A percentile compares a stretch with the other conserved stretches of the same genome.
Conservation (phyloP, 2,888 invertebrate species). For the Macrosoma leucophasiata region DNA sequence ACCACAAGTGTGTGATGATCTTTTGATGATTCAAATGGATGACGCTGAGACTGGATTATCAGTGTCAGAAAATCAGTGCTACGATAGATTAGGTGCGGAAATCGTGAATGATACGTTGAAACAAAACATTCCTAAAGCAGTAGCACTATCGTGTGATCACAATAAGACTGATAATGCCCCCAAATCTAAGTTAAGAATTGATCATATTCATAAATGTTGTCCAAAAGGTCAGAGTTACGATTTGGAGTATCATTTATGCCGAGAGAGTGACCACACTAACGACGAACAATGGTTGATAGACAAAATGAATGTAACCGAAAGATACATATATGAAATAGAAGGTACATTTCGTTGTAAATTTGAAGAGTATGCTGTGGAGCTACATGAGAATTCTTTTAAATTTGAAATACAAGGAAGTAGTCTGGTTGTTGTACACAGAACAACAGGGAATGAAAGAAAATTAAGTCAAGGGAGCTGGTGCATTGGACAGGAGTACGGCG, state of each 20-base stretch:
- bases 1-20: conserved; percentile 39
- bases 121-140: conserved; percentile 46
- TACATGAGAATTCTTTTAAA: conserved; percentile 40
- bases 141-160: conserved; percentile 44
- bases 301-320: conserved; percentile 32
- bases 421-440: conserved; percentile 35
- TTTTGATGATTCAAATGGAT: conserved; percentile 34
- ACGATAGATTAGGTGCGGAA: conserved; percentile 50
- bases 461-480: conserved; percentile 58
- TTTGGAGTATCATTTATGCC: conserved; percentile 44
- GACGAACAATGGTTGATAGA: conserved; percentile 39
- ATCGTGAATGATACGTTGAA: conserved; percentile 40
- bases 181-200: conserved; percentile 33
- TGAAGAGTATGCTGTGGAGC: conserved; percentile 49
- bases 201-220: conserved; percentile 60
- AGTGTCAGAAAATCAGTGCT: conserved; percentile 36
- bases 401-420: conserved; percentile 41
- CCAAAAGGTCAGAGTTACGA: conserved; percentile 52
- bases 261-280: conserved; percentile 27
- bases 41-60: conserved; percentile 30
- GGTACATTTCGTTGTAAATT: conserved; percentile 48
- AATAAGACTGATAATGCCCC: conserved; percentile 32
- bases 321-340: conserved; percentile 48
- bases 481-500: conserved; percentile 43
- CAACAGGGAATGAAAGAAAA: conserved; percentile 27